phyloP scores from a whole-genome alignment of 2,888 invertebrate genomes.

The Brachyptera putata region DNA sequence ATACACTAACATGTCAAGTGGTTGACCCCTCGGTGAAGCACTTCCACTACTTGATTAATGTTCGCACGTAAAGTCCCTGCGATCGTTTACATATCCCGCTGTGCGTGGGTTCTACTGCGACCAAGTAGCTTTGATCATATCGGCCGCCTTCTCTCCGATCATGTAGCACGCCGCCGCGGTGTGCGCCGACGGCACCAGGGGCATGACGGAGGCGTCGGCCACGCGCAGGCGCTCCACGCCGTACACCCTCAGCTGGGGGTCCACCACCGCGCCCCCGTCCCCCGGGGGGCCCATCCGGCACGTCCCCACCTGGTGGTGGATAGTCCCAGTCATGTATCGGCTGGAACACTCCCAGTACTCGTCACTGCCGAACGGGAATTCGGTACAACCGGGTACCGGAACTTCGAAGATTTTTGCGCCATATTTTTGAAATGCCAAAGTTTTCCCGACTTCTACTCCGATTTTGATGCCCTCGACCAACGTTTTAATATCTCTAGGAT shows the following conservation, averaged over 20 bases:
- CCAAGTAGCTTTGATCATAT: slow-evolving; percentile 38
- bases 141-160: slow-evolving; percentile 44
- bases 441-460: slow-evolving; percentile 33
- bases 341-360: slow-evolving; percentile 31
- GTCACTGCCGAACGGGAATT: slow-evolving; percentile 29
- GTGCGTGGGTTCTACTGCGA: too few relatives aligned
- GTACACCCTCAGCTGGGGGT: slow-evolving; percentile 34
- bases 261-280: slow-evolving; percentile 36
- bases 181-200: slow-evolving; percentile 28
- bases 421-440: slow-evolving; percentile 34
- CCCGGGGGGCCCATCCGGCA: slow-evolving; percentile 38
- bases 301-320: slow-evolving; percentile 36
- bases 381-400: slow-evolving; percentile 37
- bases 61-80: too few relatives aligned
- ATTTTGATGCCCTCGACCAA: slow-evolving; percentile 33
- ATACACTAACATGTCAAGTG: too few relatives aligned
- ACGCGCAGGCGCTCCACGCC: slow-evolving; percentile 33
- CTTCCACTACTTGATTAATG: too few relatives aligned
- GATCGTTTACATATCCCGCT: too few relatives aligned
- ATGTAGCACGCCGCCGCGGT: slow-evolving; percentile 39
- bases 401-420: slow-evolving; percentile 33
- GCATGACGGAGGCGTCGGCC: slow-evolving; percentile 37
- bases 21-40: too few relatives aligned
- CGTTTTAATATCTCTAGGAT: slow-evolving; percentile 10
- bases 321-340: slow-evolving; percentile 21